Conservation (phyloP, 1,140 invertebrate genomes). For the Pissodes strobi region DNA sequence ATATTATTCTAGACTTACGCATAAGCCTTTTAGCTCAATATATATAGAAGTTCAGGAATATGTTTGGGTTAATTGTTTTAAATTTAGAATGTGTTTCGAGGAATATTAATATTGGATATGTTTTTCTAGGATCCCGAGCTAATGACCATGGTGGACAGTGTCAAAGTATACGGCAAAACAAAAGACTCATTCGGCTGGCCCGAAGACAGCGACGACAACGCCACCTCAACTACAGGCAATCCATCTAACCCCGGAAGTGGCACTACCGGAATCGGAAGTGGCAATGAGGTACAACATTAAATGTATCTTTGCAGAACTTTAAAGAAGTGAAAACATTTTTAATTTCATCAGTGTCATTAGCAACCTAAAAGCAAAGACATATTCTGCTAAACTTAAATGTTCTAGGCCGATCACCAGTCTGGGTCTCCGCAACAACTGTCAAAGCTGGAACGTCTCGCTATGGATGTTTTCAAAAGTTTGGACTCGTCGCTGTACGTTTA, state of each 20-base stretch:
- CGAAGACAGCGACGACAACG: slow-evolving; percentile 86
- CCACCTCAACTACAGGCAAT: slow-evolving; percentile 41
- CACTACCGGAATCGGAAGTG: slow-evolving; percentile 24
- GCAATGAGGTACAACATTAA: slow-evolving; percentile 22
- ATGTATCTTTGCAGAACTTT: no score
- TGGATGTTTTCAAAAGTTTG: slow-evolving; percentile 32
- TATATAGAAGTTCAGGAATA: no score
- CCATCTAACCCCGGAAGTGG: slow-evolving; percentile 51
- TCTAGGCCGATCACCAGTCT: slow-evolving; percentile 53
- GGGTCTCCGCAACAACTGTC: slow-evolving; percentile 57
- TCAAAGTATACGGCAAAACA: slow-evolving; percentile 82
- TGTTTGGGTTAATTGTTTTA: no score
- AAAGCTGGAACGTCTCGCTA: slow-evolving; percentile 57
- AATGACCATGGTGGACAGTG: slow-evolving; percentile 52
- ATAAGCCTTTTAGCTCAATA: no score
- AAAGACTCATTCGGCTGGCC: slow-evolving; percentile 97
- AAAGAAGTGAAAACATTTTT: no score
- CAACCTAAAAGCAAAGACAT: no score
- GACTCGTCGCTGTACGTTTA: slow-evolving; percentile 44
- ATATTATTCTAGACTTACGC: no score
- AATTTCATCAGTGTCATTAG: no score
- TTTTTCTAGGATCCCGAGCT: slow-evolving; percentile 54
- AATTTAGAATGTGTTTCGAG: no score
- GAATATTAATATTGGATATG: no score
- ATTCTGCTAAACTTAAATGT: no score